Conservation (phyloP, 2,113 vertebrate species). For the Syngnathus floridae region DNA sequence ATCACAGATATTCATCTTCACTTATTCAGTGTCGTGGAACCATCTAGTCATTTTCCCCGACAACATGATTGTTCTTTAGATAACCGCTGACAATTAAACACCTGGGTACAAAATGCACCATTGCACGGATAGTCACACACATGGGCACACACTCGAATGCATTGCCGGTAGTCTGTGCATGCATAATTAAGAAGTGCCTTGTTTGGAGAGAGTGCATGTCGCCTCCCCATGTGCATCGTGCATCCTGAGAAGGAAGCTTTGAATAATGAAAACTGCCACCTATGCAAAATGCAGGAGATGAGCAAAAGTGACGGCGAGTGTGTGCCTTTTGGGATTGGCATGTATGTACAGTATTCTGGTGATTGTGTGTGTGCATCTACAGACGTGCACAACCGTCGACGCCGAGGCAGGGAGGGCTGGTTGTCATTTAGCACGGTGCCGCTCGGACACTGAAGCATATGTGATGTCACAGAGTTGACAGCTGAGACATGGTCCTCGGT, state of each 20-base stretch:
- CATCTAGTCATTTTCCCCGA: not conserved
- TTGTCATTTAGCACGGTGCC: conserved; percentile 59
- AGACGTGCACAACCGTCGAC: conserved; percentile 37
- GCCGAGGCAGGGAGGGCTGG: conserved; percentile 42
- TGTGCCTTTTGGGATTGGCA: conserved; percentile 38
- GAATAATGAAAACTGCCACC: conserved; percentile 77
- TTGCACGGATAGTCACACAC: conserved; percentile 18
- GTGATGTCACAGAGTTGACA: conserved; percentile 56
- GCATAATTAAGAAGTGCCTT: conserved; percentile 74
- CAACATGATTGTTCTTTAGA: not conserved
- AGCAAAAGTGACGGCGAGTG: conserved; percentile 53
- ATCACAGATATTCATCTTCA: not conserved
- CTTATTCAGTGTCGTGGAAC: not conserved
- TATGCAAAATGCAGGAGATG: conserved; percentile 75
- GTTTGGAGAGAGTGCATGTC: conserved; percentile 72
- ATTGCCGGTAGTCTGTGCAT: conserved; percentile 63
- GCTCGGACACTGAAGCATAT: conserved; percentile 60
- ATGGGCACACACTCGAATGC: conserved; percentile 47
- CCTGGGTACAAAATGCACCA: conserved; percentile 7
- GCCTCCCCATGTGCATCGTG: conserved; percentile 62
- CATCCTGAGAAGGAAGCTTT: conserved; percentile 71
- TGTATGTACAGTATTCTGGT: conserved; percentile 12
- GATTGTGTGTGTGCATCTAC: conserved; percentile 21
- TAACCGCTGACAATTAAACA: conserved; percentile 2
- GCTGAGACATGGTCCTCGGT: conserved; percentile 50